Evolutionary conservation across 2,113 vertebrate genomes (phyloP).

Genomic region (Psilopsiagon aymara): DNA sequence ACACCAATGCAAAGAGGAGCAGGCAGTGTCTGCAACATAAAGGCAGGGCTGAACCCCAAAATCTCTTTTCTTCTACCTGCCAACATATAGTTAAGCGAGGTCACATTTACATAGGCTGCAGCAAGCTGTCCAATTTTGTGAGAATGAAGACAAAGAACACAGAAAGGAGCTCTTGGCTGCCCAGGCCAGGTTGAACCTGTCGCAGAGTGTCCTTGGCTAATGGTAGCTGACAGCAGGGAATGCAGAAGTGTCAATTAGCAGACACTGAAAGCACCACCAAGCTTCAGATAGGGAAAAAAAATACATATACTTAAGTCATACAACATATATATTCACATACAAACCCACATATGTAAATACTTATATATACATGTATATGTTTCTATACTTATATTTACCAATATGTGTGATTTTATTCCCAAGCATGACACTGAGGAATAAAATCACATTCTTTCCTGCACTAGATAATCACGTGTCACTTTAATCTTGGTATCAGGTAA

Average conservation of each 20-base stretch:
- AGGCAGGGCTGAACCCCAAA: background rate
- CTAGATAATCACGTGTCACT: conserved; percentile 7
- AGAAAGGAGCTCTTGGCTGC: background rate
- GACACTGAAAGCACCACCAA: background rate
- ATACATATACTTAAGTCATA: background rate
- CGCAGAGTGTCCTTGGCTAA: background rate
- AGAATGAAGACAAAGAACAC: background rate
- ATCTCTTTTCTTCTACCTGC: background rate
- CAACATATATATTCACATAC: background rate
- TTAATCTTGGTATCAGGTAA: conserved; percentile 26
- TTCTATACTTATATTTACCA: background rate
- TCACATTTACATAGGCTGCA: background rate
- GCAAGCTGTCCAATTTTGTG: background rate
- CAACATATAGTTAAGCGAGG: background rate
- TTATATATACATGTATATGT: background rate
- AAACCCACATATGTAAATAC: background rate
- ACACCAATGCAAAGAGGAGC: background rate
- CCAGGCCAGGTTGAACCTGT: background rate
- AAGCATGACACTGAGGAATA: background rate
- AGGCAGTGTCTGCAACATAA: background rate
- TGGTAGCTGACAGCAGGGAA: background rate
- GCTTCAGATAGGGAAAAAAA: background rate
- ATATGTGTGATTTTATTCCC: background rate
- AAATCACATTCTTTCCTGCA: conserved; percentile 4
- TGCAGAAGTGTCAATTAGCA: background rate